These are phyloP conservation scores for Phrynocephalus forsythii DNA, from an alignment of 2,797 vertebrate genomes.

Conservation along the genomic window DNA sequence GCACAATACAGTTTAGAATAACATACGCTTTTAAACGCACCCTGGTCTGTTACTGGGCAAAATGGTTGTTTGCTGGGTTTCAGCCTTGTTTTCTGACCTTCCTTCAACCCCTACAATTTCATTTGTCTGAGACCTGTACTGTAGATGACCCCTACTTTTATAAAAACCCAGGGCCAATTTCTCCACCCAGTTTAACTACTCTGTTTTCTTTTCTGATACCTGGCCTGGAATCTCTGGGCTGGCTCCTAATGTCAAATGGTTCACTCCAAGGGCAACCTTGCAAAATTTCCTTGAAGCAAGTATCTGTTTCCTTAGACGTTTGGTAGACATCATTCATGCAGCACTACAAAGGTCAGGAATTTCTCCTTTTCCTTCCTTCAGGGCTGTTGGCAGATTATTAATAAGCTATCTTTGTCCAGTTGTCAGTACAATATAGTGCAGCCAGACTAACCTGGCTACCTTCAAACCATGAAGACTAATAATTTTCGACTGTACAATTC, in stretches of 20 bases:
- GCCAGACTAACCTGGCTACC: conserved; percentile 32
- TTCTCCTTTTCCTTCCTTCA: conserved; percentile 50
- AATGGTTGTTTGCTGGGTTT: conserved; percentile 45
- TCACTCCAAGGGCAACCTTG: conserved; percentile 65
- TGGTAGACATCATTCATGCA: conserved; percentile 43
- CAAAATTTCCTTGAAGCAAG: conserved; percentile 63
- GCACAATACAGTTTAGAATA: background rate
- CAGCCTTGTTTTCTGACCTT: conserved; percentile 63
- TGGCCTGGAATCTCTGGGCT: conserved; percentile 27
- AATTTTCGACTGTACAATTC: conserved; percentile 35
- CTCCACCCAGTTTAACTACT: conserved; percentile 51
- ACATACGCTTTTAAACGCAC: background rate
- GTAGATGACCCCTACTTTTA: conserved; percentile 56
- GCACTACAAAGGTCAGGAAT: conserved; percentile 61
- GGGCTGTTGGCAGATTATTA: conserved; percentile 62
- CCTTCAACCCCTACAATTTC: conserved; percentile 58
- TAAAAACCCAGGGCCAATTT: conserved; percentile 49
- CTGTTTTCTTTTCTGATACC: background rate
- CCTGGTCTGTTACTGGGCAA: background rate
- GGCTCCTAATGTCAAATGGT: conserved; percentile 61
- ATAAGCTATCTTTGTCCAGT: conserved; percentile 32
- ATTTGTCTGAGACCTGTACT: conserved; percentile 66
- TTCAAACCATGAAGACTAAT: conserved; percentile 21
- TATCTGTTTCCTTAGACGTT: conserved; percentile 47
- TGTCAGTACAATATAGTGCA: conserved; percentile 40